Conservation (phyloP, 1,140 invertebrate species). For the Diorhabda elongata region DNA sequence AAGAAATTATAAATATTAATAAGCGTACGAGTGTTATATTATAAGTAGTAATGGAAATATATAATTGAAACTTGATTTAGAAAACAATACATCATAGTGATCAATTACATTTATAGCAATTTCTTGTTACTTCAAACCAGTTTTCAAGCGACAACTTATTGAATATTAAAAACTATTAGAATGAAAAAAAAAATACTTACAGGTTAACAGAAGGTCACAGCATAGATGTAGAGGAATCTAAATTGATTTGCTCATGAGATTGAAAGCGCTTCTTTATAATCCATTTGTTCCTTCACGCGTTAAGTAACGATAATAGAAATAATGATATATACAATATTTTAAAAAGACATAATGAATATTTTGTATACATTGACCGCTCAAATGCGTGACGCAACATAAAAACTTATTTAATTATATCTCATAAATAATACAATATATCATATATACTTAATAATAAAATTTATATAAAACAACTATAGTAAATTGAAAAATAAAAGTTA, state of each 20-base stretch:
- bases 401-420: conserved; percentile 28
- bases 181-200: not conserved
- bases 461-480: conserved; percentile 21
- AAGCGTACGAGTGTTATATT: too few species aligned
- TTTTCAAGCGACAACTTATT: too few species aligned
- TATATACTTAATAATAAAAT: conserved; percentile 23
- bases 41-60: too few species aligned
- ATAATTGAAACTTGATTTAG: too few species aligned
- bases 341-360: conserved; percentile 38
- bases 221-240: not conserved
- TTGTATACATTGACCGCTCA: conserved; percentile 38
- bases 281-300: conserved; percentile 25
- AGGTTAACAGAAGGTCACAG: not conserved
- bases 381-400: conserved; percentile 23
- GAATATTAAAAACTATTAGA: not conserved
- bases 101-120: too few species aligned
- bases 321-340: conserved; percentile 42
- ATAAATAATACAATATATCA: conserved; percentile 22
- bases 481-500: conserved; percentile 33
- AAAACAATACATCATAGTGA: too few species aligned
- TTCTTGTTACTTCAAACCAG: too few species aligned
- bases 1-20: too few species aligned
- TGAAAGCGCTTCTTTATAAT: not conserved
- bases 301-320: conserved; percentile 35
- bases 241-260: not conserved